These are phyloP conservation scores for Furcifer pardalis DNA, from an alignment of 2,797 vertebrate species.

Conservation along the genomic window DNA sequence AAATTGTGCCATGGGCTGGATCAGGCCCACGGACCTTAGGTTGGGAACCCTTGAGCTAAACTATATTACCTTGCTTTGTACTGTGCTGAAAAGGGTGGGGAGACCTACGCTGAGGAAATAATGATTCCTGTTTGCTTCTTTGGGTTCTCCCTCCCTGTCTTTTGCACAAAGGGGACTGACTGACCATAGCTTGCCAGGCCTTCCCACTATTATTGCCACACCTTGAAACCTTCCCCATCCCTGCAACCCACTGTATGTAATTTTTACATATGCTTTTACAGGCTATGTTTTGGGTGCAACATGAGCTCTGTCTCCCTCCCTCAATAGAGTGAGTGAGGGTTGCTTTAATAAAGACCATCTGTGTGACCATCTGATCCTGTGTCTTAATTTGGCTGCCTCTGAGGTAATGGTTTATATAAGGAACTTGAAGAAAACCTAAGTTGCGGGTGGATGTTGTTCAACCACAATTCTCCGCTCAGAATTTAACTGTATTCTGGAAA, in stretches of 20 bases:
- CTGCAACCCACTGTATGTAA: background rate
- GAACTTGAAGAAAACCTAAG: background rate
- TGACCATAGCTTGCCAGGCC: background rate
- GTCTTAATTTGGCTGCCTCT: constrained; percentile 1
- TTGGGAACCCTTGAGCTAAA: no score
- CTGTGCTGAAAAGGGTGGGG: background rate
- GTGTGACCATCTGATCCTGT: background rate
- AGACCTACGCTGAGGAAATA: background rate
- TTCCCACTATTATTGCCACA: background rate
- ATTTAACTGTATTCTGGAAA: background rate
- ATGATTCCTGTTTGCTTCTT: background rate
- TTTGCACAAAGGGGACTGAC: background rate
- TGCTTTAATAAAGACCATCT: constrained; percentile 28
- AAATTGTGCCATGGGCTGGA: no score
- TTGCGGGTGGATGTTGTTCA: background rate
- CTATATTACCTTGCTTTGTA: background rate
- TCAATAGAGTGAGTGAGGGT: background rate
- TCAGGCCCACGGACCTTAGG: no score
- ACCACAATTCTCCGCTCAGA: background rate
- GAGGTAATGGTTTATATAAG: background rate
- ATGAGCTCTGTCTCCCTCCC: background rate
- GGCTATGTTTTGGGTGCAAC: background rate
- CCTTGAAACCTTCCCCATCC: background rate
- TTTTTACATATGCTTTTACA: constrained; percentile 9
- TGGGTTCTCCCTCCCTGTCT: background rate